Evolutionary conservation across 2,888 invertebrate species (phyloP).

Genomic region (Tetrapedia diversipes): DNA sequence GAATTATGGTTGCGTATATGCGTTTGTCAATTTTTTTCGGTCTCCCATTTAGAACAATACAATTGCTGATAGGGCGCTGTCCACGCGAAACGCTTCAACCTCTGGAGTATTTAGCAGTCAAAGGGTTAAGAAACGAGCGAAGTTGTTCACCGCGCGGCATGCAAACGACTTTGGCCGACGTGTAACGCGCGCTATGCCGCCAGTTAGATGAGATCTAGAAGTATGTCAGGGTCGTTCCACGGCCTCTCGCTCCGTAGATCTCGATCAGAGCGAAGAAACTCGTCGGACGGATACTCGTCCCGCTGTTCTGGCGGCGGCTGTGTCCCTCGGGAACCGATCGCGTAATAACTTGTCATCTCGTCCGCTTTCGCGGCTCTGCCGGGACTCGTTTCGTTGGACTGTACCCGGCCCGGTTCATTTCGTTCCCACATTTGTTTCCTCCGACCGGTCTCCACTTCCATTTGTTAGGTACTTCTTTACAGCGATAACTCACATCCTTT

Average conservation of each 20-base stretch:
- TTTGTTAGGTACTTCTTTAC: slow-evolving; percentile 7
- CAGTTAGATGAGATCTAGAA: slow-evolving; percentile 43
- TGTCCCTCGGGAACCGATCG: not conserved
- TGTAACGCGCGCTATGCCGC: slow-evolving; percentile 7
- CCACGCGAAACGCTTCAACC: not conserved
- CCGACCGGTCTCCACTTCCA: not conserved
- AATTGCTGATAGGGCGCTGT: too few species aligned
- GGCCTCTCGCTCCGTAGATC: slow-evolving; percentile 33
- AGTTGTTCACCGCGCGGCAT: slow-evolving; percentile 19
- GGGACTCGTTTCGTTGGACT: slow-evolving; percentile 1
- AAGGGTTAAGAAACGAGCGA: slow-evolving; percentile 21
- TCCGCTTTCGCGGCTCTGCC: slow-evolving; percentile 15
- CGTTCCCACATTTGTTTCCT: slow-evolving; percentile 13
- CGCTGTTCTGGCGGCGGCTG: slow-evolving; percentile 14
- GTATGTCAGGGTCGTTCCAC: slow-evolving; percentile 54
- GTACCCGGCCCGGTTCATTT: not conserved
- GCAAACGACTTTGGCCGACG: slow-evolving; percentile 25
- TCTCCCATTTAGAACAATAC: too few species aligned
- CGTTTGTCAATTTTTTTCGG: too few species aligned
- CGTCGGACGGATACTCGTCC: slow-evolving; percentile 18
- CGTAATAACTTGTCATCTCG: slow-evolving; percentile 13
- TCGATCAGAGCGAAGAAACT: slow-evolving; percentile 37
- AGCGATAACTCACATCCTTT: not conserved
- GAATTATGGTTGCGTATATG: too few species aligned
- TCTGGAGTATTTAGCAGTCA: not conserved